These are phyloP conservation scores for Zele albiditarsus DNA, from an alignment of 2,888 invertebrate species.

Conservation along the genomic window DNA sequence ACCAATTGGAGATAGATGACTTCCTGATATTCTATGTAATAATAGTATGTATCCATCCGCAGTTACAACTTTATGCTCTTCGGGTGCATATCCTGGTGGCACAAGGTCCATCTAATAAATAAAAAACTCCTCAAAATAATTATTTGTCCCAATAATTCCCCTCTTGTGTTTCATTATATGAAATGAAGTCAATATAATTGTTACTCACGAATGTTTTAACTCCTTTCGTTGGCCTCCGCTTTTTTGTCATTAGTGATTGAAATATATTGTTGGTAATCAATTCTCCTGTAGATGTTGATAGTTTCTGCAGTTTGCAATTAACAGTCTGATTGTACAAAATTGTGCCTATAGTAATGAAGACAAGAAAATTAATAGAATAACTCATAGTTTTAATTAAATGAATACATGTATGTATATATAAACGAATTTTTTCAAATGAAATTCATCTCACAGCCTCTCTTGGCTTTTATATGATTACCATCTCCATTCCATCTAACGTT, in stretches of 20 bases:
- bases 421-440: not conserved
- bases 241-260: not conserved
- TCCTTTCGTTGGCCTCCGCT: not conserved
- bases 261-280: not conserved
- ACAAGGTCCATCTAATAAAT: slow-evolving; percentile 54
- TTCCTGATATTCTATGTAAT: slow-evolving; percentile 56
- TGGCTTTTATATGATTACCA: not conserved
- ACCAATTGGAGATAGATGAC: slow-evolving; percentile 49
- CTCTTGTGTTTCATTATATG: no score
- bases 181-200: not conserved
- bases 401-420: no score
- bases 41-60: slow-evolving; percentile 58
- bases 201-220: slow-evolving; percentile 23
- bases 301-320: not conserved
- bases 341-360: not conserved
- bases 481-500: not conserved
- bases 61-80: slow-evolving; percentile 57
- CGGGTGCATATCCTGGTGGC: slow-evolving; percentile 53
- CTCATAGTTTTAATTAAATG: no score
- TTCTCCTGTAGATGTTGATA: not conserved
- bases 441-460: not conserved
- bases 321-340: not conserved
- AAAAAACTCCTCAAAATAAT: no score
- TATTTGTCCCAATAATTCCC: no score
- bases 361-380: not conserved